Percentiles rank a stretch among this genome's conserved stretches.
Evolutionary conservation across 2,797 vertebrate species (phyloP).

Genomic region (Danio aesculapii): DNA sequence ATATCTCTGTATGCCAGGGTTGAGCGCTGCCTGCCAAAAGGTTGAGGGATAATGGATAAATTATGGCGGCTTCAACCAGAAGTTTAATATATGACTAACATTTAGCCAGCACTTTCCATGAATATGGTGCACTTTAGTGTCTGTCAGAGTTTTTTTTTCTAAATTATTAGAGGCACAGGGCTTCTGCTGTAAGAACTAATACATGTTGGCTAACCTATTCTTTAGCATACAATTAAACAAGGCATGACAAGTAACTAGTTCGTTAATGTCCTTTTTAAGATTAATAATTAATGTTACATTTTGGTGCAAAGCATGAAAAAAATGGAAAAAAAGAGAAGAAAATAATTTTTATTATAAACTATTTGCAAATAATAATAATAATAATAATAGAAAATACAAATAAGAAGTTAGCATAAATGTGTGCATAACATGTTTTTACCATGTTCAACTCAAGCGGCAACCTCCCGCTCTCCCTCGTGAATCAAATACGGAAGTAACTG

Average conservation of each 20-base stretch:
- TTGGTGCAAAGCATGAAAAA: too few relatives aligned
- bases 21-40: constrained; percentile 24
- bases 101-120: constrained; percentile 2
- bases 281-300: too few relatives aligned
- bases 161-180: background rate
- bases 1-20: constrained; percentile 36
- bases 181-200: background rate
- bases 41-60: constrained; percentile 27
- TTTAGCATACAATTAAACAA: too few relatives aligned
- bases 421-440: too few relatives aligned
- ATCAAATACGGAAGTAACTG: too few relatives aligned
- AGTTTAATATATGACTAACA: background rate
- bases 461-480: too few relatives aligned
- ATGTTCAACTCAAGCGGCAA: too few relatives aligned
- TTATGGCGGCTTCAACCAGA: constrained; percentile 16
- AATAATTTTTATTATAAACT: too few relatives aligned
- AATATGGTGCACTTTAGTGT: constrained; percentile 6
- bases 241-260: background rate
- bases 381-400: too few relatives aligned
- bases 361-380: too few relatives aligned
- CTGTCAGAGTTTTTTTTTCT: background rate
- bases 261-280: background rate
- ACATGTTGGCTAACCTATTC: background rate
- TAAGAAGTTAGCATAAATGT: too few relatives aligned
- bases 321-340: too few relatives aligned